A percentile compares a stretch with the other conserved stretches of the same genome.
phyloP scores from a whole-genome alignment of 2,113 vertebrate genomes.

The Hippolais icterina region DNA sequence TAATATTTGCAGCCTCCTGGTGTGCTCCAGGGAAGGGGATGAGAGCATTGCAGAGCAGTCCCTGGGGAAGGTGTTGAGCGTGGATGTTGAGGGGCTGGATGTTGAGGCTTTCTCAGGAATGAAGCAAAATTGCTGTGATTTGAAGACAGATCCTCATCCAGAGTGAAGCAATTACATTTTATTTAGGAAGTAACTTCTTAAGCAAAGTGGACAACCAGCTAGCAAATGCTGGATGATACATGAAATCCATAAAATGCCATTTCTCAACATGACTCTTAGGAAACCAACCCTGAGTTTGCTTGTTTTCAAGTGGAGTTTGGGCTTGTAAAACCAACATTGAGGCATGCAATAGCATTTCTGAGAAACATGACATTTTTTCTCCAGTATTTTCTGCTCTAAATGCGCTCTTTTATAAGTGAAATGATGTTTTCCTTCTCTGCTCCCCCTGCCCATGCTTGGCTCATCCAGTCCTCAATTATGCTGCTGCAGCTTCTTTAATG shows the following conservation, averaged over 20 bases:
- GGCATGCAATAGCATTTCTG: neutral
- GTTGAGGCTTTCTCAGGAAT: neutral
- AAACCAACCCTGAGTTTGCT: neutral
- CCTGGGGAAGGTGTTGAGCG: rapidly evolving
- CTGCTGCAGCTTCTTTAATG: neutral
- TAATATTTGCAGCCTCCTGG: neutral
- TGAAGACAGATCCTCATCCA: neutral
- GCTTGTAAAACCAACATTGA: neutral
- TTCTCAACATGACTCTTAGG: neutral
- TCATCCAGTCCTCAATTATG: neutral
- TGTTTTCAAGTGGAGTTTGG: neutral
- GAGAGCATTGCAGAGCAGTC: neutral
- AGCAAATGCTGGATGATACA: neutral
- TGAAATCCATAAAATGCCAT: neutral
- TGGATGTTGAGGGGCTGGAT: neutral
- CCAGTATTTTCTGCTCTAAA: neutral
- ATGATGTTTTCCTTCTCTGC: neutral
- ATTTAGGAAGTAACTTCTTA: neutral
- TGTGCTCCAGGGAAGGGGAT: neutral
- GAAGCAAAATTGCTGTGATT: neutral
- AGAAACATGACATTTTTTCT: neutral
- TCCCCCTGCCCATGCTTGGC: neutral
- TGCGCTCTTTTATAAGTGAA: neutral
- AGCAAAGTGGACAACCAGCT: neutral
- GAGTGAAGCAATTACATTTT: neutral